Conservation (phyloP, 2,797 vertebrate genomes). For the Chaenodraco wilsoni region DNA sequence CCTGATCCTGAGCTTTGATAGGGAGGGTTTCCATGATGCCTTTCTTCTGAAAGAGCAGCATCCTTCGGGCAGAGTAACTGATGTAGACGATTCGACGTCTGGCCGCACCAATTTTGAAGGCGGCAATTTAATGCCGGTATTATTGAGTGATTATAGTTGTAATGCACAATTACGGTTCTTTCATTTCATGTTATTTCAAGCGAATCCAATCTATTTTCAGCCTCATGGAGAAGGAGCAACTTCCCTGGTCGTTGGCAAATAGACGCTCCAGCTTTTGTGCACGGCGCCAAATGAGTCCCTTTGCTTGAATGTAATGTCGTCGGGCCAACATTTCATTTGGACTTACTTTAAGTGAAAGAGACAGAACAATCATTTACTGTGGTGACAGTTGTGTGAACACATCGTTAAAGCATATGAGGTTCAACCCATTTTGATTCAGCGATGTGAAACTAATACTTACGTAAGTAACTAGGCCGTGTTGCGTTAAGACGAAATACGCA, state of each 20-base stretch:
- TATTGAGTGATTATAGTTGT: conserved; percentile 62
- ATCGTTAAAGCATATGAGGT: not conserved
- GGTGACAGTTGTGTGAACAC: conserved; percentile 7
- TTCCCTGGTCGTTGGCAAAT: conserved; percentile 37
- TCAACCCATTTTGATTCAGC: not conserved
- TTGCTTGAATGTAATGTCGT: conserved; percentile 5
- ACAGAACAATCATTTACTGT: not conserved
- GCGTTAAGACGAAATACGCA: not conserved
- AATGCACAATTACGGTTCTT: conserved; percentile 49
- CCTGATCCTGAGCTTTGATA: conserved; percentile 73
- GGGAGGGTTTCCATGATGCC: conserved; percentile 43
- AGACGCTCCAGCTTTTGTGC: conserved; percentile 49
- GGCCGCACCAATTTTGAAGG: conserved; percentile 69
- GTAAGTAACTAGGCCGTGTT: not conserved
- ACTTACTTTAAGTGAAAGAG: conserved; percentile 15
- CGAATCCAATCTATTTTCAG: conserved; percentile 64
- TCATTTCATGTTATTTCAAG: conserved; percentile 53
- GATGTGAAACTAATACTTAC: not conserved
- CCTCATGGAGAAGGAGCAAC: conserved; percentile 56
- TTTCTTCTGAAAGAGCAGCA: conserved; percentile 49
- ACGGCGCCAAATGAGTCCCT: conserved; percentile 38
- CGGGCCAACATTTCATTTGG: conserved; percentile 23
- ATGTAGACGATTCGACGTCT: conserved; percentile 79
- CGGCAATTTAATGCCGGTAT: conserved; percentile 66
- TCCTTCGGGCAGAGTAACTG: conserved; percentile 69